Conservation (phyloP, 1,140 invertebrate species). For the Zelostemma sp. region DNA sequence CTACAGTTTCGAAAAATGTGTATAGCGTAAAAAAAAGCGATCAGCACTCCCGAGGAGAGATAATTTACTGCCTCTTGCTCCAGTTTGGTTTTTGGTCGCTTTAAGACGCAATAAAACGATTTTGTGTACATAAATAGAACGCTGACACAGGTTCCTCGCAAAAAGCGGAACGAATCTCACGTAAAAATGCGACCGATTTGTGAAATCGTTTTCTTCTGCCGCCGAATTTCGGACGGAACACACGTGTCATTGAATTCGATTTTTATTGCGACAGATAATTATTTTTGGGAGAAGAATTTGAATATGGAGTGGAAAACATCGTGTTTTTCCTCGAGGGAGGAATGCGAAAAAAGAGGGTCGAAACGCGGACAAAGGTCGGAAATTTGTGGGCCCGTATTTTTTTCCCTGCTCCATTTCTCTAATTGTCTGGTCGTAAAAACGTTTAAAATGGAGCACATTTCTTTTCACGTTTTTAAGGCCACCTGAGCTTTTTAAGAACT, state of each 20-base stretch:
- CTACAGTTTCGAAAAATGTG: conserved; percentile 25
- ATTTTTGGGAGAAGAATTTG: too few species aligned
- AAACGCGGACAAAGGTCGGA: neutral
- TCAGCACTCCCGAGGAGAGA: conserved; percentile 11
- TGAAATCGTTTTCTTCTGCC: too few species aligned
- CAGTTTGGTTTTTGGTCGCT: conserved; percentile 40
- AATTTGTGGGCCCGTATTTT: conserved; percentile 22
- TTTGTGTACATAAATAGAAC: conserved; percentile 20
- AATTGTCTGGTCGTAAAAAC: conserved; percentile 46
- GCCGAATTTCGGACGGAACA: too few species aligned
- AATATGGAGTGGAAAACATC: conserved; percentile 29
- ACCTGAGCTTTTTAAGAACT: neutral
- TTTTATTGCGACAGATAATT: too few species aligned
- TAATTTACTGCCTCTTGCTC: conserved; percentile 50
- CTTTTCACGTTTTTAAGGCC: conserved; percentile 35
- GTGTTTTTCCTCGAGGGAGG: conserved; percentile 14
- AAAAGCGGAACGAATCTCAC: conserved; percentile 6
- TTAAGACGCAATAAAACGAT: conserved; percentile 25
- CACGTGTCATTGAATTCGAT: too few species aligned
- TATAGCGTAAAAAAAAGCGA: conserved; percentile 37
- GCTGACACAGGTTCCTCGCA: conserved; percentile 1
- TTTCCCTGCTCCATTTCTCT: conserved; percentile 35
- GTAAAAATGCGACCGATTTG: too few species aligned
- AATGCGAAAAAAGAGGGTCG: too few species aligned
- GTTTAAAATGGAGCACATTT: conserved; percentile 60